Base-by-base conservation (phyloP, 2,888 invertebrate species). In the Bugulina stolonifera region DNA sequence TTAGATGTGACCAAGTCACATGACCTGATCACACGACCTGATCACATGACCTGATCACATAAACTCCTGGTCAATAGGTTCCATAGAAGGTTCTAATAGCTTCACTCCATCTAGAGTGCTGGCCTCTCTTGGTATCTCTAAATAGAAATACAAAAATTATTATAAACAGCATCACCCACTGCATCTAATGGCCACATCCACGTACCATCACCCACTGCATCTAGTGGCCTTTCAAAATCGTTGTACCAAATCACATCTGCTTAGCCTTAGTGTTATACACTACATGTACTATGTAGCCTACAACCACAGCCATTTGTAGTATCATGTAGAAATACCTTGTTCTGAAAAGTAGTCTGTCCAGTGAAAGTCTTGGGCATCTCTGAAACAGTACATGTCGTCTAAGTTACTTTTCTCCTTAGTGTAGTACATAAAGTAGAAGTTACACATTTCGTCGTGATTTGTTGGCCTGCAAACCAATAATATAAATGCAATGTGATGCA, bases 351-450 rank as follows among this genome's bases (percentile, higher is more conserved):
- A 77, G 25, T 76, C 74, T 0, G 71, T 35, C 77, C 78, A 79
- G 69, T 75, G 73, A 72, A 79, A 80, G 5, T 72, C 52, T 34
- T 77, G 74, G 0, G 78, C 76, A 34, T 79, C 74, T 35, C 76
- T 75, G 74, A 78, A 80, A 75, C 83, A 83, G 73, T 77, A 76
- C 54, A 77, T 76, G 10, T 76, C 71, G 3, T 75, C 64, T 71
- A 80, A 73, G 29, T 77, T 75, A 1, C 77, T 72, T 55, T 79
- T 77, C 0, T 79, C 80, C 2, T 80, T 75, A 10, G 81, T 79
- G 73, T 79, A 82, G 78, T 80, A 83, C 83, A 83, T 83, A 64
- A 83, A 76, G 77, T 83, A 83, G 77, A 83, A 83, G 75, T 83
- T 83, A 73, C 83, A 83, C 83, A 83, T 83, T 75, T 83, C 83